These are phyloP conservation scores for Notodonta dromedarius DNA, from an alignment of 2,888 invertebrate genomes.

Conservation along the genomic window DNA sequence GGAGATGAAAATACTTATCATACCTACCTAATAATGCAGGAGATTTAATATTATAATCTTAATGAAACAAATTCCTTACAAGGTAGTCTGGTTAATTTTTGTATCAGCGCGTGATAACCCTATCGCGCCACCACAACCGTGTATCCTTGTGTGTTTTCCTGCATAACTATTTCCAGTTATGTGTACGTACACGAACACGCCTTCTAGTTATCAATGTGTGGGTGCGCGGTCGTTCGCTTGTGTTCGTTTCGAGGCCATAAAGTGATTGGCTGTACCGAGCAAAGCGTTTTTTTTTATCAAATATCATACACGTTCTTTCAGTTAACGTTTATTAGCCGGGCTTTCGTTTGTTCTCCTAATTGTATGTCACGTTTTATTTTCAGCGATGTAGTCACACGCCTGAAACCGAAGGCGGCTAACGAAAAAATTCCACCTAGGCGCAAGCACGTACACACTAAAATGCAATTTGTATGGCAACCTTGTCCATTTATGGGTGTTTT, in stretches of 20 bases:
- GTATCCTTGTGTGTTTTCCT: slow-evolving; percentile 54
- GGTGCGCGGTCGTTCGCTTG: slow-evolving; percentile 52
- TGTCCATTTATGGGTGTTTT: slow-evolving; percentile 18
- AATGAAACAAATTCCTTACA: too few relatives aligned
- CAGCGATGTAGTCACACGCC: slow-evolving; percentile 45
- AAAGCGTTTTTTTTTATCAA: slow-evolving; percentile 46
- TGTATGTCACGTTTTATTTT: slow-evolving; percentile 52
- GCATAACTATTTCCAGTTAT: slow-evolving; percentile 52
- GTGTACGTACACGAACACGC: slow-evolving; percentile 70
- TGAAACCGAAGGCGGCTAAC: slow-evolving; percentile 15
- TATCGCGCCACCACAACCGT: slow-evolving; percentile 42
- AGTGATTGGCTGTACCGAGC: slow-evolving; percentile 60
- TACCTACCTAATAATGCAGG: too few relatives aligned
- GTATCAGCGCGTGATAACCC: slow-evolving; percentile 27
- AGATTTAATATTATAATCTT: too few relatives aligned
- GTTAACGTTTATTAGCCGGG: slow-evolving; percentile 47
- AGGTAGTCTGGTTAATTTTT: too few relatives aligned
- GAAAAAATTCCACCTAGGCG: slow-evolving; percentile 20
- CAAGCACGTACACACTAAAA: slow-evolving; percentile 1
- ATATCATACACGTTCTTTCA: slow-evolving; percentile 46
- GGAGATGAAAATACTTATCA: too few relatives aligned
- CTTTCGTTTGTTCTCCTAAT: slow-evolving; percentile 44
- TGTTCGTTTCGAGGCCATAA: slow-evolving; percentile 70
- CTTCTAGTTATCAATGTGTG: slow-evolving; percentile 54
- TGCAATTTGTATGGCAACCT: slow-evolving; percentile 14